A percentile compares a stretch with the other conserved stretches of the same genome.
Evolutionary conservation across 2,888 invertebrate species (phyloP).

Genomic region (Dolomedes plantarius): DNA sequence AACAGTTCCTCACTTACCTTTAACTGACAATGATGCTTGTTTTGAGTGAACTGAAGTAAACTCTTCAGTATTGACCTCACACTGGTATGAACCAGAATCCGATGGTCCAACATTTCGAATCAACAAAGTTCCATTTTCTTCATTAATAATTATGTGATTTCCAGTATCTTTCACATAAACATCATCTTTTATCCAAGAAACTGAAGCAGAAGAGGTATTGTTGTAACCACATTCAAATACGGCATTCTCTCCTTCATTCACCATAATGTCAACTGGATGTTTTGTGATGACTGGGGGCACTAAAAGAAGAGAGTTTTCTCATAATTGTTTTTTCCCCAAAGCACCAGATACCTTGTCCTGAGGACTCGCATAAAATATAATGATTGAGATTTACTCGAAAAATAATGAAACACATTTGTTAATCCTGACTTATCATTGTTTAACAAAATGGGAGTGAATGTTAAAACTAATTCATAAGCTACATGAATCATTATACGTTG

Average conservation of each 20-base stretch:
- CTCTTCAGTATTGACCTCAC: slow-evolving; percentile 82
- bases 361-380: no score
- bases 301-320: no score
- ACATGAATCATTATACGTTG: no score
- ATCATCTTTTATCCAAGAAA: slow-evolving; percentile 84
- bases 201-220: slow-evolving; percentile 79
- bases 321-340: no score
- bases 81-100: slow-evolving; percentile 83
- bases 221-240: slow-evolving; percentile 81
- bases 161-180: slow-evolving; percentile 78
- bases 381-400: no score
- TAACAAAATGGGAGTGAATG: no score
- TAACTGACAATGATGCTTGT: slow-evolving; percentile 81
- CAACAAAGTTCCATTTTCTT: slow-evolving; percentile 79
- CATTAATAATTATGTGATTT: slow-evolving; percentile 74
- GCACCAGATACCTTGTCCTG: no score
- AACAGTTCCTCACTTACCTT: no score
- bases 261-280: slow-evolving; percentile 80
- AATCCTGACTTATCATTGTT: no score
- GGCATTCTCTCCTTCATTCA: slow-evolving; percentile 83
- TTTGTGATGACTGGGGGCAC: slow-evolving; percentile 81
- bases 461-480: no score
- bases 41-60: slow-evolving; percentile 81
- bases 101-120: slow-evolving; percentile 79
- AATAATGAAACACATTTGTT: no score